Percentiles rank a stretch among this genome's conserved stretches.
phyloP scores from a whole-genome alignment of 37 sponge, comb jelly and placozoan genomes.

The Bolinopsis microptera region DNA sequence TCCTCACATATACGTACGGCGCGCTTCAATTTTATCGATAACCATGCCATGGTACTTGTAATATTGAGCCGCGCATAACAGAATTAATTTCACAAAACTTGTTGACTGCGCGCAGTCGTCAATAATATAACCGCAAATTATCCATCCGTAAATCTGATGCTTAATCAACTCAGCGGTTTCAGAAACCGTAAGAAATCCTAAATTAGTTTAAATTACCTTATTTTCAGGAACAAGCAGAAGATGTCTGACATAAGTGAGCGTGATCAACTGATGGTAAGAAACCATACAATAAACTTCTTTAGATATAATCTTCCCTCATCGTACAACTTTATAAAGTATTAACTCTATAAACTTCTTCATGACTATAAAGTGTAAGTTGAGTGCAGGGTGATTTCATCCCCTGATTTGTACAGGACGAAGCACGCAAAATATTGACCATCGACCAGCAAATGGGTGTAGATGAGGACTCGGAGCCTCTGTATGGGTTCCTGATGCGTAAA shows the following conservation, averaged over 20 bases:
- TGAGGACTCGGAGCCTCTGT: conserved; percentile 2
- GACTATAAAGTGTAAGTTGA: not conserved
- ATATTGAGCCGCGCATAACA: not conserved
- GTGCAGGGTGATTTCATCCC: not conserved
- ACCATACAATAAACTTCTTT: not conserved
- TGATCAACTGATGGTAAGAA: conserved; percentile 38
- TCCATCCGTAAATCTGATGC: too few relatives aligned
- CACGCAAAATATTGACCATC: conserved; percentile 18
- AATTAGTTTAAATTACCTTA: too few relatives aligned
- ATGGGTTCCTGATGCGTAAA: conserved; percentile 63
- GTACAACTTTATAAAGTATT: not conserved
- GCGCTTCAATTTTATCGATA: not conserved
- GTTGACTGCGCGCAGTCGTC: too few relatives aligned
- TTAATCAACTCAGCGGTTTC: too few relatives aligned
- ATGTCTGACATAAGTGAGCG: conserved; percentile 12
- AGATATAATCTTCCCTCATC: not conserved
- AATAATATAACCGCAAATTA: too few relatives aligned
- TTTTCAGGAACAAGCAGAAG: not conserved
- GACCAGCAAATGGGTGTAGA: conserved; percentile 37
- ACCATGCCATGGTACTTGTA: not conserved
- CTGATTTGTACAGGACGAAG: not conserved
- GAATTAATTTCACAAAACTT: too few relatives aligned
- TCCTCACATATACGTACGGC: not conserved
- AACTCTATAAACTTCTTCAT: not conserved
- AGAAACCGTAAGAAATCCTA: too few relatives aligned